These are phyloP conservation scores for Herminia tarsipennalis DNA, from an alignment of 2,888 invertebrate genomes.

Conservation along the genomic window DNA sequence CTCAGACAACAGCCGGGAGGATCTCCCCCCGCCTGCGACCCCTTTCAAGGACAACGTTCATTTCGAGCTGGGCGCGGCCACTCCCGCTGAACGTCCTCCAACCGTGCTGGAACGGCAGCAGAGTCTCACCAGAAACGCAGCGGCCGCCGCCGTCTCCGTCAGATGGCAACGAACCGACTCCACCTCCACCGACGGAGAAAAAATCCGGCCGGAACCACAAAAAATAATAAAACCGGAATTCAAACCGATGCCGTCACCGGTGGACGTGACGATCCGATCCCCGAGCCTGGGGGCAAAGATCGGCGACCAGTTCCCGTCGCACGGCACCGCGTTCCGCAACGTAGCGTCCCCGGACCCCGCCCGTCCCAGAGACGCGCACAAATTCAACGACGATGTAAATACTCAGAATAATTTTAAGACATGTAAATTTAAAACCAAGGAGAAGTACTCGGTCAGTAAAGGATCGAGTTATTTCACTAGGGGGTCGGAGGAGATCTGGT, in stretches of 20 bases:
- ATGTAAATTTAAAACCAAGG: conserved; percentile 72
- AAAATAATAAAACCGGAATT: conserved; percentile 80
- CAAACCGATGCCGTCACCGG: conserved; percentile 72
- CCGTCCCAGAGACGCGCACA: conserved; percentile 47
- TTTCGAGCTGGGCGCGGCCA: conserved; percentile 51
- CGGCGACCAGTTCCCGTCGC: conserved; percentile 76
- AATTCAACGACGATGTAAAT: conserved; percentile 65
- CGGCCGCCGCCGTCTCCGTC: conserved; percentile 44
- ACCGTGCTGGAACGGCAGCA: conserved; percentile 55
- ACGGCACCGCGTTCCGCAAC: conserved; percentile 79
- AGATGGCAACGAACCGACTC: conserved; percentile 66
- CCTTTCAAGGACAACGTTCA: conserved; percentile 69
- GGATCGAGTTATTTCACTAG: conserved; percentile 79
- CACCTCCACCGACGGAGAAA: conserved; percentile 51
- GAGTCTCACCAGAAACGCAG: conserved; percentile 46
- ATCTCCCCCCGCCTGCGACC: conserved; percentile 67
- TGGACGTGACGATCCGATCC: conserved; percentile 75
- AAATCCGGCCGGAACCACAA: conserved; percentile 70
- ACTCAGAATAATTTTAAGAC: conserved; percentile 68
- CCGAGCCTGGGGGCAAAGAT: conserved; percentile 76
- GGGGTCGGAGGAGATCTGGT: conserved; percentile 81
- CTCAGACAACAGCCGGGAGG: conserved; percentile 57
- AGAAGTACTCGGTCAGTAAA: conserved; percentile 75
- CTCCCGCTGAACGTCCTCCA: conserved; percentile 24
- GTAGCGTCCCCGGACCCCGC: conserved; percentile 70